Conservation (phyloP, 2,113 vertebrate genomes). For the Cyprinus carpio region DNA sequence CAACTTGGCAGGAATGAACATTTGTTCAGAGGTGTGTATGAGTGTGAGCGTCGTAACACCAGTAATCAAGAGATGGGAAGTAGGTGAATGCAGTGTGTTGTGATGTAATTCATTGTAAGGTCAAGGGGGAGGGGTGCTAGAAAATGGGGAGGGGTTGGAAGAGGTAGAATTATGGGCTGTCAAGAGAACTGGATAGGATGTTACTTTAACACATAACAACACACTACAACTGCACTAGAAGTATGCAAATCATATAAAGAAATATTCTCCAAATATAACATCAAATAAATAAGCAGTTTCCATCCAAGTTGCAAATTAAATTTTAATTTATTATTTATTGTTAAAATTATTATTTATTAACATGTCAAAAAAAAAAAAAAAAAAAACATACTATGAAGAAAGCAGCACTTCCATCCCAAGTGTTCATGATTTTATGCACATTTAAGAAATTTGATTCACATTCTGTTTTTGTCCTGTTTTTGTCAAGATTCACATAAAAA, state of each 20-base stretch:
- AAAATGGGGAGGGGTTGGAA: too few species aligned
- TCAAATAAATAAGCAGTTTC: neutral
- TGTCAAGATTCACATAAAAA: neutral
- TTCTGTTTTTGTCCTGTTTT: neutral
- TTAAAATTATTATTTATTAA: neutral
- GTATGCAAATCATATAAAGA: neutral
- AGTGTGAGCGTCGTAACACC: neutral
- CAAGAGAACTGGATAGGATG: neutral
- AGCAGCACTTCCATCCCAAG: too few species aligned
- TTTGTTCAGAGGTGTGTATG: slow-evolving; percentile 5
- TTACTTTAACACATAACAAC: neutral
- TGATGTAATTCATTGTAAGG: neutral
- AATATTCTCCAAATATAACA: neutral
- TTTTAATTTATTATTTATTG: neutral
- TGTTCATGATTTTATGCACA: too few species aligned
- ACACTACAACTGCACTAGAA: neutral
- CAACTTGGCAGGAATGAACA: slow-evolving; percentile 10
- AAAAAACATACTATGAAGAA: neutral
- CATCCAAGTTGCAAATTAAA: neutral
- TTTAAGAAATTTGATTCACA: neutral
- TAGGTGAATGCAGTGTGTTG: neutral
- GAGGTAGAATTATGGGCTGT: neutral
- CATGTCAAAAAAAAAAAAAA: neutral
- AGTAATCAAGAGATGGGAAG: slow-evolving; percentile 9
- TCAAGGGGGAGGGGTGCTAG: too few species aligned